Evolutionary conservation across 2,797 vertebrate species (phyloP).

Genomic region (Oreortyx pictus): DNA sequence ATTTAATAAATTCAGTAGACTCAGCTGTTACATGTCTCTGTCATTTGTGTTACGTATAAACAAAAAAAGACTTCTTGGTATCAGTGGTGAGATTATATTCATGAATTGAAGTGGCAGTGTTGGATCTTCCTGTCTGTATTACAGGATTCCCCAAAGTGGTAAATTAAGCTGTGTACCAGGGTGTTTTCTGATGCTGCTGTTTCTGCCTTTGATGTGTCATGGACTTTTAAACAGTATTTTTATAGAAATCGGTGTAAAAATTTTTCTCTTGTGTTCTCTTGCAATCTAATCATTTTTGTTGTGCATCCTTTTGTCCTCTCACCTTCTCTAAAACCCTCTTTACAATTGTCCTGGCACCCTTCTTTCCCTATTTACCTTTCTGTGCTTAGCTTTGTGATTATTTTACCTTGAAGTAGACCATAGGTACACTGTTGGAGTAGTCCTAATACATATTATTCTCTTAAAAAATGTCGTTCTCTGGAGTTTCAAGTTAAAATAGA

Average conservation of each 20-base stretch:
- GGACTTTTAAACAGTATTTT: not conserved
- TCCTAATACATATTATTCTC: not conserved
- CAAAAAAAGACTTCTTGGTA: not conserved
- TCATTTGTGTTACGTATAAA: too few species aligned
- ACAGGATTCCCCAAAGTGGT: not conserved
- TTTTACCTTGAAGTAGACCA: not conserved
- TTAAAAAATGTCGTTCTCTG: rapidly evolving
- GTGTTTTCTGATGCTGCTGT: not conserved
- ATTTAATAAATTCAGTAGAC: not conserved
- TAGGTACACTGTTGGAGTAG: not conserved
- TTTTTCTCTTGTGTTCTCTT: not conserved
- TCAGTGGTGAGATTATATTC: not conserved
- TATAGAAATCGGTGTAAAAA: not conserved
- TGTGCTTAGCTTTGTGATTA: not conserved
- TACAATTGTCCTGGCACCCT: too few species aligned
- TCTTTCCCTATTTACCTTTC: not conserved
- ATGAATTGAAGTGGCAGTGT: not conserved
- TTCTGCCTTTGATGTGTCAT: not conserved
- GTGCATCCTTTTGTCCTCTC: too few species aligned
- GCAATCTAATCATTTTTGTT: not conserved
- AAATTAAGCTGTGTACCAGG: not conserved
- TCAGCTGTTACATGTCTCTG: not conserved
- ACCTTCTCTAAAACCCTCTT: not conserved
- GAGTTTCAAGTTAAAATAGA: not conserved
- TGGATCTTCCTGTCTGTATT: not conserved